Conservation (phyloP, 2,797 vertebrate species). For the Urocyon cinereoargenteus region DNA sequence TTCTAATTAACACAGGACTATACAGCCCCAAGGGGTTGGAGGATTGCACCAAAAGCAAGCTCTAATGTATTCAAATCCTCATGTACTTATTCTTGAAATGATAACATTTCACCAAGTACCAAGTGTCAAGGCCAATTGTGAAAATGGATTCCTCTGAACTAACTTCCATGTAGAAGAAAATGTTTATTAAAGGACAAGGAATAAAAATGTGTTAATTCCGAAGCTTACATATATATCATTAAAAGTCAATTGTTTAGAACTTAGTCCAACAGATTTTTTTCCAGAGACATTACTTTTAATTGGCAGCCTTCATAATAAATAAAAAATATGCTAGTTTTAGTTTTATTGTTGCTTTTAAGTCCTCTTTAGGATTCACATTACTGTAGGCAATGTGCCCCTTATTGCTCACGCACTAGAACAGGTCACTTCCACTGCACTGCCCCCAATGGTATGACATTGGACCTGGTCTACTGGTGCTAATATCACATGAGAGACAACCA, state of each 20-base stretch:
- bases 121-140: background rate
- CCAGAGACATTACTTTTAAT: background rate
- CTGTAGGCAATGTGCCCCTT: background rate
- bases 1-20: background rate
- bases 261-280: background rate
- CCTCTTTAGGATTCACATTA: background rate
- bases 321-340: background rate
- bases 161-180: background rate
- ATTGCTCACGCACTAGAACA: background rate
- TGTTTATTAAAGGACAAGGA: background rate
- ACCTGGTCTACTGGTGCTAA: background rate
- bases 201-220: background rate
- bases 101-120: background rate
- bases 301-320: background rate
- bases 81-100: conserved; percentile 8
- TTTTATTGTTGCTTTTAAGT: conserved; percentile 8
- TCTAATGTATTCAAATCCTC: background rate
- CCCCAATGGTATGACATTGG: fast-evolving
- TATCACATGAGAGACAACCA: background rate
- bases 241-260: background rate
- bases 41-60: background rate
- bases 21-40: background rate
- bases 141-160: background rate
- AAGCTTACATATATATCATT: background rate
- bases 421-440: background rate